Base-by-base conservation (phyloP, 1,140 invertebrate species). In the Macrostomum lignano region DNA sequence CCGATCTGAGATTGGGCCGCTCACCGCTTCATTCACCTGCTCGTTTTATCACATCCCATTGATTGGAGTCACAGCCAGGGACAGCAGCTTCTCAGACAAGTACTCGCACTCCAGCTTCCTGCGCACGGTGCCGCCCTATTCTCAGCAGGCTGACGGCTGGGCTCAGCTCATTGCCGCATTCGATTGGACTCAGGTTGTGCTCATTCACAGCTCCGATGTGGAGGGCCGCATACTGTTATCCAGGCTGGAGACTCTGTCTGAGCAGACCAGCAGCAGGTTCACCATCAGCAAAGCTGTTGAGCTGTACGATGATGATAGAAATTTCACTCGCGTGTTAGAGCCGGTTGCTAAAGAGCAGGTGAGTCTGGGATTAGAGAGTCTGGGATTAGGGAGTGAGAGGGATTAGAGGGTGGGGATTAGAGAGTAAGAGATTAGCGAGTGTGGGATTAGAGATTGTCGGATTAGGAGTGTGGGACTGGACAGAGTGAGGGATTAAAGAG, bases 21-120 rank as follows among this genome's bases (percentile, higher is more conserved):
- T 28, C 3, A 28, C 52, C 67, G 73, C 86, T 3, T 88, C 84
- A 6, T 94, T 93, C 51, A 93, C 84, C 0, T 81, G 79, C 49
- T 82, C 82, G 10, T 94, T 93, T 60, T 94, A 93, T 61, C 77
- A 86, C 42, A 88, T 96, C 42, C 88, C 88, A 17, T 79, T 93
- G 19, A 86, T 96, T 45, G 84, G 84, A 3, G 86, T 96, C 47
- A 86, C 77, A 17, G 88, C 82, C 1, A 66, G 86, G 44, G 84
- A 94, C 51, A 84, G 79, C 17, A 76, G 81, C 7, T 91, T 94
- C 58, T 93, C 84, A 17, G 82, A 93, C 58, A 93, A 91, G 61
- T 91, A 91, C 54, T 81, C 93, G 41, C 88, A 94, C 51, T 76
- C 82, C 20, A 88, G 82, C 13, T 94, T 93, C 55, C 59, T 94